These are phyloP conservation scores for Paraescarpia echinospica DNA, from an alignment of 1,140 invertebrate genomes.

Conservation along the genomic window DNA sequence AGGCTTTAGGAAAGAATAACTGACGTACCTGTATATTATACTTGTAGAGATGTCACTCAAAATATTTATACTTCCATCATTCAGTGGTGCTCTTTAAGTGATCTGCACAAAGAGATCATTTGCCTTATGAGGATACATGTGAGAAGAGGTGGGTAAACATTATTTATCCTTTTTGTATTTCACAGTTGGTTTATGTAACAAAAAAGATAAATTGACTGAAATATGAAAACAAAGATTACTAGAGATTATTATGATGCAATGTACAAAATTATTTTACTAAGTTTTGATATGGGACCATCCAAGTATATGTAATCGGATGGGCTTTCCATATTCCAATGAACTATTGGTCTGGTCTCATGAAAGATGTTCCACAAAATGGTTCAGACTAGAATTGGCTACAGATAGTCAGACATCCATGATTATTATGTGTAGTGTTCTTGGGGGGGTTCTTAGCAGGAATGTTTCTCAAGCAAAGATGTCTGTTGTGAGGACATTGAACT, in stretches of 20 bases:
- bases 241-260: not conserved
- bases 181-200: no score
- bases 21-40: not conserved
- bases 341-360: not conserved
- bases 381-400: not conserved
- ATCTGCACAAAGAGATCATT: not conserved
- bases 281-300: not conserved
- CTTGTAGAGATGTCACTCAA: not conserved
- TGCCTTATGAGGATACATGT: not conserved
- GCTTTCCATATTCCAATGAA: not conserved
- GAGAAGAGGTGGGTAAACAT: no score
- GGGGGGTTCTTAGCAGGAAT: not conserved
- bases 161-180: no score
- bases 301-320: not conserved
- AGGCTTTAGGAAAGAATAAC: not conserved
- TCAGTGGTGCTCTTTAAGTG: not conserved
- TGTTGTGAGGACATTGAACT: not conserved
- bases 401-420: not conserved
- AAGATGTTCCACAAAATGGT: not conserved
- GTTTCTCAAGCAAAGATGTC: not conserved
- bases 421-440: not conserved
- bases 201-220: no score
- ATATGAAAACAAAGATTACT: no score
- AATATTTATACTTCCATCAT: not conserved
- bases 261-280: not conserved